These are phyloP conservation scores for Ailuropoda melanoleuca DNA, from an alignment of 2,113 vertebrate species.

Conservation along the genomic window DNA sequence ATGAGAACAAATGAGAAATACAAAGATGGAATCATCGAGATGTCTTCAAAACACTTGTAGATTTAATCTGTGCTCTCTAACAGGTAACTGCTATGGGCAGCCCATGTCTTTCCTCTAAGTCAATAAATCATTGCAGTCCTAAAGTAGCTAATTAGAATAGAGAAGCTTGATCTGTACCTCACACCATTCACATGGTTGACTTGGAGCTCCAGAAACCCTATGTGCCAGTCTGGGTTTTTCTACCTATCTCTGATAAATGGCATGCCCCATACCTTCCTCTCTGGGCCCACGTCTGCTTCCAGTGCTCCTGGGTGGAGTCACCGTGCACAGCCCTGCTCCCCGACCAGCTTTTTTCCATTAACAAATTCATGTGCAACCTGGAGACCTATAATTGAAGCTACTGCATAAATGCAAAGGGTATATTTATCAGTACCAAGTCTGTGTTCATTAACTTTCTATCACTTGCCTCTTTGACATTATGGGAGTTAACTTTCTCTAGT, in stretches of 20 bases:
- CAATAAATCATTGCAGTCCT: not conserved
- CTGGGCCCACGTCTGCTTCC: not conserved
- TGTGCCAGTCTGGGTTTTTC: not conserved
- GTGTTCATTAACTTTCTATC: not conserved
- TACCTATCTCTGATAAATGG: not conserved
- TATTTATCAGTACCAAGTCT: not conserved
- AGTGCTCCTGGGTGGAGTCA: not conserved
- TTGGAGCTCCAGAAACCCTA: not conserved
- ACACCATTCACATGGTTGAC: not conserved
- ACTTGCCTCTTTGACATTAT: not conserved
- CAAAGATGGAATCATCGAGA: not conserved
- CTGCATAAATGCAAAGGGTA: not conserved
- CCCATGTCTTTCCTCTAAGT: not conserved
- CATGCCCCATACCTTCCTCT: not conserved
- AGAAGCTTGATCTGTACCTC: not conserved
- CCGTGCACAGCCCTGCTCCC: not conserved
- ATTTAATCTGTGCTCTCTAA: not conserved
- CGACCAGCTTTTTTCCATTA: not conserved
- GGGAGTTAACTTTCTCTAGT: not conserved
- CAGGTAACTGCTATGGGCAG: not conserved
- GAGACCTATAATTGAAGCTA: not conserved
- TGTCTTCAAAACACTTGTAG: not conserved
- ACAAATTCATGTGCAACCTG: not conserved
- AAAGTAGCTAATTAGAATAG: not conserved
- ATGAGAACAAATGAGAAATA: slow-evolving; percentile 6